Percentiles rank a stretch among this genome's conserved stretches.
These are phyloP conservation scores for Alentia gelatinosa DNA, from an alignment of 2,888 invertebrate genomes.

Conservation along the genomic window DNA sequence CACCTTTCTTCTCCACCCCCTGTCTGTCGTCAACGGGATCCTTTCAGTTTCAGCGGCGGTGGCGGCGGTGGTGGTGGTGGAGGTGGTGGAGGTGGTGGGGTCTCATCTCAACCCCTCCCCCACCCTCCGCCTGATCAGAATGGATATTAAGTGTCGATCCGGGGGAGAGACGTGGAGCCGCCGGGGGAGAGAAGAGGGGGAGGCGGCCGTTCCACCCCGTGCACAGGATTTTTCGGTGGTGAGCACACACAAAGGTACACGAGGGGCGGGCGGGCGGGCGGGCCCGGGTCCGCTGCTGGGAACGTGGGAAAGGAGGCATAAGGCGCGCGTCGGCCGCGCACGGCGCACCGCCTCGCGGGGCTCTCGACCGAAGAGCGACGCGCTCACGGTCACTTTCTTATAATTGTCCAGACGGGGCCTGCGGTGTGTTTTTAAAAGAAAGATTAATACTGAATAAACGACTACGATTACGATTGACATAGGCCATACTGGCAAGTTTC, in stretches of 20 bases:
- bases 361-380: too few relatives aligned
- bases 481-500: too few relatives aligned
- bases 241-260: neutral
- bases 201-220: neutral
- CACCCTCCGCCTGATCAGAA: neutral
- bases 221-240: neutral
- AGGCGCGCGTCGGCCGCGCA: neutral
- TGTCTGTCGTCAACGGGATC: too few relatives aligned
- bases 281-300: neutral
- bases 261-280: neutral
- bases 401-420: too few relatives aligned
- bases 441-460: too few relatives aligned
- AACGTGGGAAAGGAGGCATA: neutral
- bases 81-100: too few relatives aligned
- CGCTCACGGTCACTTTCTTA: too few relatives aligned
- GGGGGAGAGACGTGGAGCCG: neutral
- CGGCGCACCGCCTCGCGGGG: neutral
- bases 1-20: too few relatives aligned
- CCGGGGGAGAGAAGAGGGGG: neutral
- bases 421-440: too few relatives aligned
- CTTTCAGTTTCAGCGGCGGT: too few relatives aligned
- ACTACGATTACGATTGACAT: too few relatives aligned
- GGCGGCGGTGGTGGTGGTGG: too few relatives aligned
- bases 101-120: neutral
- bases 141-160: constrained; percentile 9